These are phyloP conservation scores for Halocynthia aurantium DNA, from an alignment of 23 tunicate species.

Conservation along the genomic window DNA sequence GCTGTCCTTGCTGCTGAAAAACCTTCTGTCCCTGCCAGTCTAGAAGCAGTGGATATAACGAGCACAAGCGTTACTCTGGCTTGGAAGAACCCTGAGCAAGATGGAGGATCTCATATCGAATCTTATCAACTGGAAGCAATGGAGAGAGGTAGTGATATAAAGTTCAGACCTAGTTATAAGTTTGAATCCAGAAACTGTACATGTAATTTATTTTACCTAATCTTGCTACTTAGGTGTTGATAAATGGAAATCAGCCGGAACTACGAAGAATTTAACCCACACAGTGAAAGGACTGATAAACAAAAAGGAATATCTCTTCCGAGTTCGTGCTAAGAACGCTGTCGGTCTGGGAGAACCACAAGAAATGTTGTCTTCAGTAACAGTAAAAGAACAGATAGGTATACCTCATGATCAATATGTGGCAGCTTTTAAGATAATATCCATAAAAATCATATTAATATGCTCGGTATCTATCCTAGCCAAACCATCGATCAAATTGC, in stretches of 20 bases:
- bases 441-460: not conserved
- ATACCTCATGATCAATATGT: not conserved
- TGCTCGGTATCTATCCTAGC: not conserved
- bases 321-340: slow-evolving; percentile 80
- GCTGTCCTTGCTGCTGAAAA: slow-evolving; percentile 68
- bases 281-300: slow-evolving; percentile 65
- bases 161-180: not conserved
- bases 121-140: slow-evolving; percentile 74
- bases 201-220: not conserved
- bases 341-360: slow-evolving; percentile 73
- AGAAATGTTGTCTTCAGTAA: slow-evolving; percentile 75
- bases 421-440: not conserved
- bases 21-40: slow-evolving; percentile 66
- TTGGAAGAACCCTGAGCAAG: slow-evolving; percentile 73
- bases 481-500: slow-evolving; percentile 7
- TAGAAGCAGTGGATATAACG: slow-evolving; percentile 60
- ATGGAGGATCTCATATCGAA: slow-evolving; percentile 71
- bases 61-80: slow-evolving; percentile 39
- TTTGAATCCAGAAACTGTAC: not conserved
- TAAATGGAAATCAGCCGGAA: slow-evolving; percentile 45
- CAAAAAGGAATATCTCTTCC: slow-evolving; percentile 74
- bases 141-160: slow-evolving; percentile 26
- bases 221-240: slow-evolving; percentile 39
- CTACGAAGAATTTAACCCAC: slow-evolving; percentile 19
- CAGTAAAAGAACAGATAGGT: slow-evolving; percentile 45